Conservation (phyloP, 2,888 invertebrate species). For the Nudaria mundana region DNA sequence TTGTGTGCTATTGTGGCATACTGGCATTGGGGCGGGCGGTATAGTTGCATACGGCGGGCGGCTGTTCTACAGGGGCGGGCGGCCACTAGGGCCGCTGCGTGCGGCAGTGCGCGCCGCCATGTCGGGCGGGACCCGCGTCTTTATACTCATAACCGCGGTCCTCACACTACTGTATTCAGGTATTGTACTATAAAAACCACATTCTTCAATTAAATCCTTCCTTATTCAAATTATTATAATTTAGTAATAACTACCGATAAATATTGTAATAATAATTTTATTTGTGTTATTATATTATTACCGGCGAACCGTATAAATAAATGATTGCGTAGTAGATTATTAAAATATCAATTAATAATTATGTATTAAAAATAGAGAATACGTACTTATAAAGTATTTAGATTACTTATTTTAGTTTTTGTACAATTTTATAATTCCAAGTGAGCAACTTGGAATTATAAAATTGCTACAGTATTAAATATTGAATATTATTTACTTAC, state of each 20-base stretch:
- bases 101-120: conserved; percentile 75
- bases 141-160: conserved; percentile 55
- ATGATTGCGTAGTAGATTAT: background rate
- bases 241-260: background rate
- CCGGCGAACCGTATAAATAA: conserved; percentile 24
- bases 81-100: conserved; percentile 39
- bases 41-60: conserved; percentile 19
- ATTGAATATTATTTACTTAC: background rate
- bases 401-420: too few relatives aligned
- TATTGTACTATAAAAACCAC: conserved; percentile 30
- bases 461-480: background rate
- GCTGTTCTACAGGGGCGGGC: conserved; percentile 29
- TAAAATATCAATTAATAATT: background rate
- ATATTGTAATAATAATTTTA: conserved; percentile 1
- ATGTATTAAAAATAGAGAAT: too few relatives aligned
- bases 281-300: conserved; percentile 2
- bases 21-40: conserved; percentile 17
- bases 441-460: background rate
- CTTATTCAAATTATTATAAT: background rate
- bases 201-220: background rate
- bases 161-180: conserved; percentile 73
- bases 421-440: too few relatives aligned
- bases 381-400: too few relatives aligned
- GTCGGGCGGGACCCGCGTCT: conserved; percentile 70
- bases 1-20: conserved; percentile 10